Percentiles rank a stretch among this genome's conserved stretches.
phyloP scores from a whole-genome alignment of 2,888 invertebrate species.

The Oeneis ivallda region DNA sequence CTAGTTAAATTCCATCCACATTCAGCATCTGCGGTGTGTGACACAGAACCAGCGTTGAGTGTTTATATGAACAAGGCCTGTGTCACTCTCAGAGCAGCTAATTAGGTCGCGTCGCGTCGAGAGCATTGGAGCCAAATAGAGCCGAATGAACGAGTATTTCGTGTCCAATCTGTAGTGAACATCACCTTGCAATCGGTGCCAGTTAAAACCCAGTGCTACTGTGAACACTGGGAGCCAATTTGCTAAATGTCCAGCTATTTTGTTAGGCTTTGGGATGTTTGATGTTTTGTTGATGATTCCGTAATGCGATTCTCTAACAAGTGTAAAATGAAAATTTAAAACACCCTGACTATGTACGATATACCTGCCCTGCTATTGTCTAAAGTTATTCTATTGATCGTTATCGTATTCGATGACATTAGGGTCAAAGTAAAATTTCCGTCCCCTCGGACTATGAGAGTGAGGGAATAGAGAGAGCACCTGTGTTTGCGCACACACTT shows the following conservation, averaged over 20 bases:
- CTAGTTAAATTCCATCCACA: slow-evolving; percentile 2
- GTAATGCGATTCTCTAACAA: too few species aligned
- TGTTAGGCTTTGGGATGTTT: not conserved
- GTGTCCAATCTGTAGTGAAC: slow-evolving; percentile 35
- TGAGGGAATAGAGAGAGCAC: too few species aligned
- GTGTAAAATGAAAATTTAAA: too few species aligned
- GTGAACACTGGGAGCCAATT: slow-evolving; percentile 19
- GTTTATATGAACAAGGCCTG: slow-evolving; percentile 29
- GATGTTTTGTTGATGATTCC: not conserved
- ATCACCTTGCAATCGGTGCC: slow-evolving; percentile 28
- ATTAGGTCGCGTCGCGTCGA: slow-evolving; percentile 35
- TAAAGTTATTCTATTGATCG: too few species aligned
- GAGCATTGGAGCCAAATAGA: slow-evolving; percentile 32
- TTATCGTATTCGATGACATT: too few species aligned
- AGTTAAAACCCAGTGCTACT: slow-evolving; percentile 9
- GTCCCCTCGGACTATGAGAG: too few species aligned
- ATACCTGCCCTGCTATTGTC: too few species aligned
- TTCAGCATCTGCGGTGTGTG: slow-evolving; percentile 14
- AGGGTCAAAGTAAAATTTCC: too few species aligned
- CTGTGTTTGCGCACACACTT: too few species aligned
- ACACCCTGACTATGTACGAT: too few species aligned
- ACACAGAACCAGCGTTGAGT: slow-evolving; percentile 19
- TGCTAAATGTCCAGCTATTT: slow-evolving; percentile 10
- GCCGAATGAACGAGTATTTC: slow-evolving; percentile 28
- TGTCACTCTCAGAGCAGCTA: slow-evolving; percentile 31